Base-by-base conservation (phyloP, 2,113 vertebrate genomes). In the Podocnemis expansa region DNA sequence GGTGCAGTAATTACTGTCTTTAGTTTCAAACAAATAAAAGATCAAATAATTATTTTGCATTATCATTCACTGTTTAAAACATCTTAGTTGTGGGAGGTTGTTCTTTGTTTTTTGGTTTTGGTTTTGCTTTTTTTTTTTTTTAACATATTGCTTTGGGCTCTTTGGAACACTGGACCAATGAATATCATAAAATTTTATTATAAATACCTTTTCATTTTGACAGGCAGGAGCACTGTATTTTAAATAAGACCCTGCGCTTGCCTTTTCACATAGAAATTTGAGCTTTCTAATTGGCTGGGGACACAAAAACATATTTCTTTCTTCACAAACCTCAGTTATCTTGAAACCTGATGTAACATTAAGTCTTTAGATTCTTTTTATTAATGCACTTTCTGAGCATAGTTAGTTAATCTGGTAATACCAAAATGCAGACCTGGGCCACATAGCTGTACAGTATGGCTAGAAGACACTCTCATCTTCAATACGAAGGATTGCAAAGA, bases 11-110 rank as follows among this genome's bases (percentile, higher is more conserved):
- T 98, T 97, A 89, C 88, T 95, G 91, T 94, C 96, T 97, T 90
- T 92, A 91, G 93, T 94, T 96, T 95, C 90, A 96, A 95, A 90
- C 93, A 93, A 79, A 90, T 95, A 96, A 96, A 96, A 95, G 96
- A 93, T 96, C 97, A 97, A 98, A 96, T 94, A 96, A 94, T 97
- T 96, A 94, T 92, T 97, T 97, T 97, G 89, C 75, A 89, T 95
- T 41, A 49, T 94, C 90, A 91, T 95, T 95, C 90, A 86, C 83
- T 82, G 79, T 90, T 96, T 97, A 97, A 97, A 97, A 93, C 93
- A 93, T 94, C 94, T 70, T 84, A 60, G 58, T 60, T 34, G 17
- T 38, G 38, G 34, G n/a, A 17, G 34, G 17, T 38, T 70, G n/a
- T 92, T 43, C 21, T 75, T 38, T 8, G 54, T 79, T 63, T 90